phyloP scores from a whole-genome alignment of 1,140 invertebrate species.

The Sipha flava region DNA sequence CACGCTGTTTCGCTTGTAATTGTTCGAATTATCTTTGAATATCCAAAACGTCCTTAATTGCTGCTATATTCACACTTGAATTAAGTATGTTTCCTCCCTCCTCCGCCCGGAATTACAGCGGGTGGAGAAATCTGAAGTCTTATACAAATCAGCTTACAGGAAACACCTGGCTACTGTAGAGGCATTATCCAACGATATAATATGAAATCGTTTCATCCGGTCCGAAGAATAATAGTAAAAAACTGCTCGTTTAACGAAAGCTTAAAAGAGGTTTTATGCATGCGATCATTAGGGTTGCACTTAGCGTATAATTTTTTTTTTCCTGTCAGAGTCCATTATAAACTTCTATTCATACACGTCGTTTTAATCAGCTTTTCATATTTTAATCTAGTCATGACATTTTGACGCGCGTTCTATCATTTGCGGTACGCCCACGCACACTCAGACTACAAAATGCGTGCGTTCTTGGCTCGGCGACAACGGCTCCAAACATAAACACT shows the following conservation, averaged over 20 bases:
- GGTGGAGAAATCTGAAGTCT: neutral
- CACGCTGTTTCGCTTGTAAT: neutral
- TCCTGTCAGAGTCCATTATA: neutral
- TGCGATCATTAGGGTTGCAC: neutral
- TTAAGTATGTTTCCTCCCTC: neutral
- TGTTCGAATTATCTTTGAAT: neutral
- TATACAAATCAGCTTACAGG: neutral
- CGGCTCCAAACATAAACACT: neutral
- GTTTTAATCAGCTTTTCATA: neutral
- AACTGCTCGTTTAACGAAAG: neutral
- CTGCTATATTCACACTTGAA: neutral
- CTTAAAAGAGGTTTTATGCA: neutral
- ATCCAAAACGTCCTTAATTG: neutral
- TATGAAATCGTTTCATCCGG: neutral
- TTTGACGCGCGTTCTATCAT: neutral
- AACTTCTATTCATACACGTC: neutral
- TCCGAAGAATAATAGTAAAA: neutral
- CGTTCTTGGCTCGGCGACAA: neutral
- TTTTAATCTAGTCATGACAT: slow-evolving; percentile 4
- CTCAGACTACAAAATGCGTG: neutral
- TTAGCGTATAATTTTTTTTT: neutral
- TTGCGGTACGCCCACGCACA: neutral
- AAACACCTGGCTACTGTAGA: neutral
- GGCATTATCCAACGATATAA: neutral
- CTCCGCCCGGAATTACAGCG: no score